These are phyloP conservation scores for Sciurus vulgaris DNA, from an alignment of 2,797 vertebrate genomes.

Conservation along the genomic window DNA sequence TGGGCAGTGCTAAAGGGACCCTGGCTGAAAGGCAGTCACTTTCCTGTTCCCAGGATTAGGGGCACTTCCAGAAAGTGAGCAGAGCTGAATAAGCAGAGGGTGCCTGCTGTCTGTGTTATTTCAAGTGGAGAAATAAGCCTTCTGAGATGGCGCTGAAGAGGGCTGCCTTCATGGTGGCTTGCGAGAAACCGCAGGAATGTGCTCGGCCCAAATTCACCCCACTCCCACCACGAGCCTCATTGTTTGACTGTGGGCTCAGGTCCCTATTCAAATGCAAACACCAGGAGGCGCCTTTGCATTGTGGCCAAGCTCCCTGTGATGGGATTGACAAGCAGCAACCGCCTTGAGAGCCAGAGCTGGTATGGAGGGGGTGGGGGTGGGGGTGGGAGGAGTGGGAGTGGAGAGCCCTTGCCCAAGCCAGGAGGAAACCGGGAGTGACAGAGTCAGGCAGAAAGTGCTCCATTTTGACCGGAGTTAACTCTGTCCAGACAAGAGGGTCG, in stretches of 20 bases:
- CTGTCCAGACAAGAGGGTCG: neutral
- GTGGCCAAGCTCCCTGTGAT: neutral
- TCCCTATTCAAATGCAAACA: conserved; percentile 80
- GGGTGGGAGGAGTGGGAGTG: neutral
- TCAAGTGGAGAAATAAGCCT: neutral
- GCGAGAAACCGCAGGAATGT: neutral
- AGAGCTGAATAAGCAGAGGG: neutral
- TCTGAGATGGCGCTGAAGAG: neutral
- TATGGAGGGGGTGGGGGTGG: no score
- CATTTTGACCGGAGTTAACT: neutral
- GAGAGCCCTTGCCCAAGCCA: no score
- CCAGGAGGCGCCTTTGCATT: conserved; percentile 83
- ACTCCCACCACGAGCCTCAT: neutral
- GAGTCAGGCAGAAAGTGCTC: neutral
- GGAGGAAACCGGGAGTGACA: neutral
- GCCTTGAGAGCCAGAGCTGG: neutral
- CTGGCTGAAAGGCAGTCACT: neutral
- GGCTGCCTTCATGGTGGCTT: neutral
- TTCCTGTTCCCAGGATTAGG: neutral
- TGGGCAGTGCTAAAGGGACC: neutral
- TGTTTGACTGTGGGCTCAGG: neutral
- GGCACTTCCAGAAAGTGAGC: neutral
- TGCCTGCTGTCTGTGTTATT: neutral
- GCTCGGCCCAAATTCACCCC: neutral
- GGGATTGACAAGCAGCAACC: conserved; percentile 18